Evolutionary conservation across 2,797 vertebrate genomes (phyloP), one percentile per base, ranked within the genome.

Genomic region (Phoebastria nigripes): DNA sequence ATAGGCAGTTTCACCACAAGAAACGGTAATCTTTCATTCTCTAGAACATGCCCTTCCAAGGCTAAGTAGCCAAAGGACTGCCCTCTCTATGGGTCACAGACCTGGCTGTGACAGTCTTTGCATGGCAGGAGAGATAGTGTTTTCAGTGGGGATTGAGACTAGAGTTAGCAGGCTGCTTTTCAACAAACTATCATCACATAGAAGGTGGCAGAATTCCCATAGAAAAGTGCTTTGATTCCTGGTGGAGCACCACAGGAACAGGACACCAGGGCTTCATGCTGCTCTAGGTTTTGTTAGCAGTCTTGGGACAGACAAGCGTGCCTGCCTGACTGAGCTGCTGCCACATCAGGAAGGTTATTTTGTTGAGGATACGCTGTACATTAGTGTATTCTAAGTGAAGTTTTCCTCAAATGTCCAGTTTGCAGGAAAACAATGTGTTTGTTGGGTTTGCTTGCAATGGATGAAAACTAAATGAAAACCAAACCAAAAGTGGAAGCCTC

Each of bases 181-280:
- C 55, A 70, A n/a, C 33, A 29, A 42, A 10, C 35, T 65, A 2
- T 26, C 0, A 0, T 61, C 62, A 41, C 8, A 2, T 1, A n/a
- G 61, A 49, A 70, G 19, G 33, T 67, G 65, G 17, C 63, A 51
- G 47, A 77, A 82, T 90, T 93, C 29, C 65, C 15, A 1, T 20
- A 31, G 79, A 65, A 69, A 65, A 88, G 39, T 35, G 19, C 24
- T 67, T 82, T 84, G 54, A 49, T 81, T 78, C 42, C 33, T 84
- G 56, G 35, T 49, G 69, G 61, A 93, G 16, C 21, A 18, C 37
- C 5, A 0, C 35, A 78, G 82, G 47, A 81, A 10, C 9, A 15
- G 51, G 73, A 46, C 2, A 0, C 70, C 4, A 14, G 62, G n/a
- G 51, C 46, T 81, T 78, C 8, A 8, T 20, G 61, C 46, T 76